A percentile compares a stretch with the other conserved stretches of the same genome.
These are phyloP conservation scores for Crotalus adamanteus DNA, from an alignment of 2,797 vertebrate species.

Conservation along the genomic window DNA sequence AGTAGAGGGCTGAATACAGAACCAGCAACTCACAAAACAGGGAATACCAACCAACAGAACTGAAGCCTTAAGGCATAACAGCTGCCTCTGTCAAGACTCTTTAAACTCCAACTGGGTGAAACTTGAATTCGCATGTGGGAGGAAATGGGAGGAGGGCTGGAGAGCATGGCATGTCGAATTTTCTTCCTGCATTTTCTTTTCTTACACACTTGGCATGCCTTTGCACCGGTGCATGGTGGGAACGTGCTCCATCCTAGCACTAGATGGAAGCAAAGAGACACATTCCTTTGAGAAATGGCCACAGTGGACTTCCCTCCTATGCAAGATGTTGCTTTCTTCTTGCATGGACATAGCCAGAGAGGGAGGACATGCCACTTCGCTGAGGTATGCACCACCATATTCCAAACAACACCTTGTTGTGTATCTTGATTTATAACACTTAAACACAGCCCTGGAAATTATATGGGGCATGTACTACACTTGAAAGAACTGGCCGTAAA, in stretches of 20 bases:
- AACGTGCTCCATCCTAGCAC: slow-evolving; percentile 64
- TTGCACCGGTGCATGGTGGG: slow-evolving; percentile 72
- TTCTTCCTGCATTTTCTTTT: slow-evolving; percentile 69
- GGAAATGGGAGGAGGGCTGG: slow-evolving; percentile 54
- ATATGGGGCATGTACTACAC: slow-evolving; percentile 26
- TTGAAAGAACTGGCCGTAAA: slow-evolving; percentile 26
- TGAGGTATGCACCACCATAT: slow-evolving; percentile 32
- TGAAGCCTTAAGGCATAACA: slow-evolving; percentile 62
- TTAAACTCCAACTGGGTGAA: slow-evolving; percentile 76
- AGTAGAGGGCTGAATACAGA: not conserved
- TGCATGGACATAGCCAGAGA: slow-evolving; percentile 63
- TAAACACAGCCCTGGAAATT: slow-evolving; percentile 75
- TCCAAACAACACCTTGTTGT: slow-evolving; percentile 66
- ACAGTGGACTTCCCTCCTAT: slow-evolving; percentile 67
- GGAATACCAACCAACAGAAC: slow-evolving; percentile 6
- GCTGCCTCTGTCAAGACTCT: slow-evolving; percentile 79
- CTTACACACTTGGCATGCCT: slow-evolving; percentile 71
- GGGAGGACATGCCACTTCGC: slow-evolving; percentile 69
- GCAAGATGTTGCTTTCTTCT: slow-evolving; percentile 66
- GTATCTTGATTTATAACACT: slow-evolving; percentile 78
- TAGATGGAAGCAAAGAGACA: slow-evolving; percentile 77
- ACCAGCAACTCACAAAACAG: slow-evolving; percentile 8
- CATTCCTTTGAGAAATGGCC: slow-evolving; percentile 66
- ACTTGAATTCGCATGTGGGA: slow-evolving; percentile 75
- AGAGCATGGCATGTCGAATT: slow-evolving; percentile 76